Conservation (phyloP, 2,888 invertebrate species). For the Tridacna crocea region DNA sequence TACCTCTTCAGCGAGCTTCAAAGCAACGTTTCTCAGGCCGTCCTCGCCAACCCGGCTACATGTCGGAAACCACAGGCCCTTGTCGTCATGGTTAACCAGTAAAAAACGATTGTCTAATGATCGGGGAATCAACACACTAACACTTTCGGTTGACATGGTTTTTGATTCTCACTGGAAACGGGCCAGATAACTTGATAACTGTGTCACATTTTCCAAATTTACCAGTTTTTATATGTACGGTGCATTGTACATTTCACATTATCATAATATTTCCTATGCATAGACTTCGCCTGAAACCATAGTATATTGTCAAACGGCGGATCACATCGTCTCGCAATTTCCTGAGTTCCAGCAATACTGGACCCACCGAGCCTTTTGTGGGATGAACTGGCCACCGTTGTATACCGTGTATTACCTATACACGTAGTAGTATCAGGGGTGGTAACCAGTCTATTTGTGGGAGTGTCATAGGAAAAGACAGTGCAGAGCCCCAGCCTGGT, state of each 20-base stretch:
- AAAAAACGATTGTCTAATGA: slow-evolving; percentile 69
- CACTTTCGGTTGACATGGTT: slow-evolving; percentile 67
- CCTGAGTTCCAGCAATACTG: too few species aligned
- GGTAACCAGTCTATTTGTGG: too few species aligned
- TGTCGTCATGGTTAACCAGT: slow-evolving; percentile 69
- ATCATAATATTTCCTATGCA: too few species aligned
- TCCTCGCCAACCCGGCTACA: slow-evolving; percentile 69
- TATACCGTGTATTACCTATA: too few species aligned
- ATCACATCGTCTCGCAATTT: too few species aligned
- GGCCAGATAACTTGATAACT: neutral
- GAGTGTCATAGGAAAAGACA: too few species aligned
- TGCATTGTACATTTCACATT: neutral
- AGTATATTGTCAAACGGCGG: too few species aligned
- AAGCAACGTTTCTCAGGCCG: slow-evolving; percentile 73
- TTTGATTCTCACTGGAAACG: neutral
- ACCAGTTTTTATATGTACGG: slow-evolving; percentile 2
- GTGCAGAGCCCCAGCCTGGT: too few species aligned
- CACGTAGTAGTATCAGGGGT: too few species aligned
- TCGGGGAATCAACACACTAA: slow-evolving; percentile 75
- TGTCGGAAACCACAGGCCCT: slow-evolving; percentile 81
- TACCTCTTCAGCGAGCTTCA: slow-evolving; percentile 78
- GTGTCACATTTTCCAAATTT: neutral
- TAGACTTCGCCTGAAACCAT: too few species aligned
- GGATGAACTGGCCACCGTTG: too few species aligned
- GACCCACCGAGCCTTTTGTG: too few species aligned